Base-by-base conservation (phyloP, 2,113 vertebrate species). In the Pterocles orientalis region DNA sequence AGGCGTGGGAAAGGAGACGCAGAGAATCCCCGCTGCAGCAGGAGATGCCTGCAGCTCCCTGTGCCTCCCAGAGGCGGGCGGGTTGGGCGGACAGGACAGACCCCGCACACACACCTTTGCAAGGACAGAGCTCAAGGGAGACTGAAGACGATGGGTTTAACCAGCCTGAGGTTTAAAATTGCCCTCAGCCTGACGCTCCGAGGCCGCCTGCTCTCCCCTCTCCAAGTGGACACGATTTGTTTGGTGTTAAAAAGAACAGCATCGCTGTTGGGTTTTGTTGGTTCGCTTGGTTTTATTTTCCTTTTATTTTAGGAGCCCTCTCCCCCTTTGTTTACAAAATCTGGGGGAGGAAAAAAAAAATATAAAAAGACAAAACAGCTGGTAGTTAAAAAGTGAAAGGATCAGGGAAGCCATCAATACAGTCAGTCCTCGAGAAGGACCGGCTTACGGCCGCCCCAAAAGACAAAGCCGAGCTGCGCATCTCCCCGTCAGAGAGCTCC, bases 1-100 rank as follows among this genome's bases (percentile, higher is more conserved):
- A 36, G 1, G 8, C 2, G 1, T 23, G 43, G 58, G 54, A 61
- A 68, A 71, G 53, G 69, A 57, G 39, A 47, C 0, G 1, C 14
- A 6, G 50, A 41, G 47, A 76, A 80, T 41, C 80, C n/a, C 81
- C 34, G 26, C 57, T 20, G 1, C n/a, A 18, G 18, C n/a, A 8
- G 6, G 7, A 10, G 13, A 28, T 29, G 57, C 36, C 19, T 24
- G 19, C 17, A n/a, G 29, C 48, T 31, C 43, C 18, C 9, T 2
- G 0, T 5, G 18, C 20, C 77, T 54, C 29, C 76, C n/a, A 34
- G 53, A 15, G 45, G 28, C 45, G 17, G 18, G 36, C 4, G 24
- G 34, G 18, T 15, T n/a, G 65, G 47, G n/a, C 31, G 62, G 34
- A 33, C 25, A n/a, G 26, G 23, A 14, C 18, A 34, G 39, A 54